phyloP scores from a whole-genome alignment of 2,888 invertebrate genomes.

The Tholera decimalis region DNA sequence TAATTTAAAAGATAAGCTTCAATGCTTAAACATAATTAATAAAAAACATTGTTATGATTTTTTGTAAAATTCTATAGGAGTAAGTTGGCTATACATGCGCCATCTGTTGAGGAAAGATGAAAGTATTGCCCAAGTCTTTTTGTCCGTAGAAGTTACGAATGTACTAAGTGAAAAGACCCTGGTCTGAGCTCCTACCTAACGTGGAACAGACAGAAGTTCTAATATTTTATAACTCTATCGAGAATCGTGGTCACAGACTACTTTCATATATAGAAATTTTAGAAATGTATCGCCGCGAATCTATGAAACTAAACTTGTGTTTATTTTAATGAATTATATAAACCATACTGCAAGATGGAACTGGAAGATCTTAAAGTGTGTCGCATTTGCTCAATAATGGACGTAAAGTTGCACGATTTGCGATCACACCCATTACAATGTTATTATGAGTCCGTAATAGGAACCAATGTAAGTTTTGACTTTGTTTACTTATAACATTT shows the following conservation, averaged over 20 bases:
- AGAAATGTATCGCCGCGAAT: conserved; percentile 41
- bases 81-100: too few relatives aligned
- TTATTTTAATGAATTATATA: conserved; percentile 34
- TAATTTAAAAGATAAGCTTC: too few relatives aligned
- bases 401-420: conserved; percentile 80
- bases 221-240: conserved; percentile 85
- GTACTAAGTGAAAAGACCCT: too few relatives aligned
- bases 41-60: too few relatives aligned
- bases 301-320: conserved; percentile 48
- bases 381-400: conserved; percentile 80
- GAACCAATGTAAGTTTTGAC: conserved; percentile 77
- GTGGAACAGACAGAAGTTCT: conserved; percentile 84
- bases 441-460: conserved; percentile 77
- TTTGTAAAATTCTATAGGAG: too few relatives aligned
- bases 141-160: too few relatives aligned
- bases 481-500: conserved; percentile 27
- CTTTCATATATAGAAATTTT: too few relatives aligned
- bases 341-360: conserved; percentile 63
- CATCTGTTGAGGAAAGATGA: too few relatives aligned
- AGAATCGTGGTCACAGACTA: too few relatives aligned
- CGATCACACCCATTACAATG: conserved; percentile 76
- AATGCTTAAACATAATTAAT: too few relatives aligned
- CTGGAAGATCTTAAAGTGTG: conserved; percentile 77
- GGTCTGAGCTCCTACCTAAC: too few relatives aligned
- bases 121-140: too few relatives aligned